These are phyloP conservation scores for Columba guinea DNA, from an alignment of 2,797 vertebrate genomes.

Conservation along the genomic window DNA sequence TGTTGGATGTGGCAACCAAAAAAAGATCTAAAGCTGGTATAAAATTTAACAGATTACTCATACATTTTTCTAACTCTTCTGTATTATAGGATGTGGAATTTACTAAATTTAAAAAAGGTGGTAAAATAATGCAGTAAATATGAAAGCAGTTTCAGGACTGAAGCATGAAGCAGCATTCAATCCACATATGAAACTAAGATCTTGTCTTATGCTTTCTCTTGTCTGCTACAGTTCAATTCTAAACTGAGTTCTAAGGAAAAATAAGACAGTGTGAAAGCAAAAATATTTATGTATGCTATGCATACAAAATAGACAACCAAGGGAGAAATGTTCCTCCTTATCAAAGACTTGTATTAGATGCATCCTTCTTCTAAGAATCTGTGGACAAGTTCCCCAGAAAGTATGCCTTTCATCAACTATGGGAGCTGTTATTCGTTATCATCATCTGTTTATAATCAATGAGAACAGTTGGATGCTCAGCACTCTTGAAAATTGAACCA, in stretches of 20 bases:
- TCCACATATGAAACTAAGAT: constrained; percentile 1
- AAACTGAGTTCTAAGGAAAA: constrained; percentile 35
- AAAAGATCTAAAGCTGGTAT: neutral
- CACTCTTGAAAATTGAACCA: constrained; percentile 69
- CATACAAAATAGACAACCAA: constrained; percentile 58
- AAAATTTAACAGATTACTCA: neutral
- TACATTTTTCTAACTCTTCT: neutral
- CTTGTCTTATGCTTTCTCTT: constrained; percentile 21
- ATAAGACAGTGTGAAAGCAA: constrained; percentile 22
- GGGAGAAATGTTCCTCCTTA: constrained; percentile 52
- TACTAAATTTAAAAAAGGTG: neutral
- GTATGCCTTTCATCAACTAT: constrained; percentile 60
- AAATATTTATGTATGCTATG: constrained; percentile 31
- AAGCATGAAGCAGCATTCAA: neutral
- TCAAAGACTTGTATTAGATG: constrained; percentile 56
- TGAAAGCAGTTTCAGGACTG: constrained; percentile 5
- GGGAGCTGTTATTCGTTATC: constrained; percentile 66
- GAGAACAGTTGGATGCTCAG: constrained; percentile 64
- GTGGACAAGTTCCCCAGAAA: constrained; percentile 53
- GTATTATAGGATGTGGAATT: neutral
- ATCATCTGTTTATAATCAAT: constrained; percentile 72
- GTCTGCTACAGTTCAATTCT: constrained; percentile 16
- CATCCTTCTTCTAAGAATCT: constrained; percentile 49
- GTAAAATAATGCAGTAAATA: neutral
- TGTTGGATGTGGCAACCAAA: neutral